Conservation (phyloP, 2,888 invertebrate species). For the Sesamia inferens region DNA sequence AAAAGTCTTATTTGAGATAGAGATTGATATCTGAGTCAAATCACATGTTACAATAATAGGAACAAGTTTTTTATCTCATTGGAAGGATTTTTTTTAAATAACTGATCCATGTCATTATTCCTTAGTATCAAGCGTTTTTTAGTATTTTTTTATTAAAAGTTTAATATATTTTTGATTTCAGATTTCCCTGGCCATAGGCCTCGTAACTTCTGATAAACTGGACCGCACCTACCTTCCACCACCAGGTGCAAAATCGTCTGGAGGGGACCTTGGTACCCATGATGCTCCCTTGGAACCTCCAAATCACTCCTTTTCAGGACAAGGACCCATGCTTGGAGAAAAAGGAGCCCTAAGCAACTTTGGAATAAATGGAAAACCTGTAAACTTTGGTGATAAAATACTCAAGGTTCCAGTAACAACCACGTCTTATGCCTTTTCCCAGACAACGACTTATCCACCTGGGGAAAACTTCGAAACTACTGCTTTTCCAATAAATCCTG, state of each 20-base stretch:
- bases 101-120: not conserved
- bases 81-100: too few relatives aligned
- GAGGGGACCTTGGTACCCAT: conserved; percentile 74
- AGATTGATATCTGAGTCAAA: conserved; percentile 18
- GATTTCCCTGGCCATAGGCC: conserved; percentile 74
- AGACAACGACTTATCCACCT: conserved; percentile 73
- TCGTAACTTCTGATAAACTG: conserved; percentile 76
- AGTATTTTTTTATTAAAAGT: not conserved
- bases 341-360: not conserved
- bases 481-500: conserved; percentile 38
- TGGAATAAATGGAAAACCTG: conserved; percentile 22
- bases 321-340: conserved; percentile 29
- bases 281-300: conserved; percentile 75
- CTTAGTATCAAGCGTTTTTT: not conserved
- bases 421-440: conserved; percentile 73
- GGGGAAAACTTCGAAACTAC: conserved; percentile 61
- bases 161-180: conserved; percentile 66
- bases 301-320: conserved; percentile 41
- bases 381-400: conserved; percentile 46
- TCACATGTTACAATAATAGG: too few relatives aligned
- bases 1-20: conserved; percentile 23
- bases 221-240: conserved; percentile 82
- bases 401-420: conserved; percentile 65
- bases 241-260: conserved; percentile 77
- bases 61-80: too few relatives aligned